Percentiles rank a stretch among this genome's conserved stretches.
These are phyloP conservation scores for Caenorhabditis japonica DNA, from an alignment of 2,888 invertebrate species.

Conservation along the genomic window DNA sequence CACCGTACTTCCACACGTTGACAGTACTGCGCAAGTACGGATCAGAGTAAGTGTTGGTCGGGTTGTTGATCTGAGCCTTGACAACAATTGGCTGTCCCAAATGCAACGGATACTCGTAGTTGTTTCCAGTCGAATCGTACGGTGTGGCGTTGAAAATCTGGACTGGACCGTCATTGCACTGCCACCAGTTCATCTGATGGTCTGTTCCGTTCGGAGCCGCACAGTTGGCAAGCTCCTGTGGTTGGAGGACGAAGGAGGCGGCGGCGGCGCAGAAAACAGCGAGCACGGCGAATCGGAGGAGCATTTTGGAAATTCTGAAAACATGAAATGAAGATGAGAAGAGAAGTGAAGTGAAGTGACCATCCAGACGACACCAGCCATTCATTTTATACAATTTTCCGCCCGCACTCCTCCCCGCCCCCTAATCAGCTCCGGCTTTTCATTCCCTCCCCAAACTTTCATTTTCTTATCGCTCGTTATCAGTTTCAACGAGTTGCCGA, in stretches of 20 bases:
- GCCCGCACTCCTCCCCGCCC: no score
- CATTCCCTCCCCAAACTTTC: no score
- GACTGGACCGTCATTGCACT: conserved; percentile 49
- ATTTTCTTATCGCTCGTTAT: no score
- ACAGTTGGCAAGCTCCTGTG: conserved; percentile 21
- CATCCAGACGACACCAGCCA: no score
- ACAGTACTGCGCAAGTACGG: conserved; percentile 63
- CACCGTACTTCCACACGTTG: conserved; percentile 67
- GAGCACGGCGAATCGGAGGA: conserved; percentile 28
- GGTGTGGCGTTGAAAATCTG: conserved; percentile 55
- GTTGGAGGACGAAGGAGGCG: conserved; percentile 20
- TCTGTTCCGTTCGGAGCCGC: conserved; percentile 68
- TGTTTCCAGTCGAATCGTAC: conserved; percentile 48
- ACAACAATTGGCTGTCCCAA: conserved; percentile 61
- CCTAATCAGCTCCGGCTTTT: no score
- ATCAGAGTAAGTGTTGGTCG: conserved; percentile 47
- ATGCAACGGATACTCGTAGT: conserved; percentile 69
- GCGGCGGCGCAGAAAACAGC: conserved; percentile 12
- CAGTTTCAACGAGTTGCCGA: no score
- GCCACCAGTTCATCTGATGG: conserved; percentile 64
- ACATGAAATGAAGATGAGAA: no score
- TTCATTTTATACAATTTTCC: no score
- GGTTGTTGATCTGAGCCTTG: conserved; percentile 61
- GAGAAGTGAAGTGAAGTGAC: no score
- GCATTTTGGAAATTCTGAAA: conserved; percentile 19